These are phyloP conservation scores for Orius insidiosus DNA, from an alignment of 1,140 invertebrate species.

Conservation along the genomic window DNA sequence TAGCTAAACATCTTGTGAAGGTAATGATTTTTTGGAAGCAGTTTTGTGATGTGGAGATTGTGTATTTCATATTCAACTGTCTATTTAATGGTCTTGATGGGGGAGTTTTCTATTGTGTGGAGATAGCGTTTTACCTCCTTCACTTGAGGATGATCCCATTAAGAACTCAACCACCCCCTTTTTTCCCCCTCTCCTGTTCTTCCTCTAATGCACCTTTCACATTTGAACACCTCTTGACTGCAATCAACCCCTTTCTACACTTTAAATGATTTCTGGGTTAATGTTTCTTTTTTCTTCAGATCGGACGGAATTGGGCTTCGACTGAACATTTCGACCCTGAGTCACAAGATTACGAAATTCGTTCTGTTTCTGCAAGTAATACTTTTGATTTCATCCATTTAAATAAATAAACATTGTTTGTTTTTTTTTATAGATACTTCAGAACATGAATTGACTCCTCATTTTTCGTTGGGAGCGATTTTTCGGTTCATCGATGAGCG, in stretches of 20 bases:
- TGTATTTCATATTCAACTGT: background rate
- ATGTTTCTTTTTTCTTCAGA: conserved; percentile 24
- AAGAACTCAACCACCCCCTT: too few relatives aligned
- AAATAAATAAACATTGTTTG: conserved; percentile 5
- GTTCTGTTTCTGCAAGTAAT: conserved; percentile 31
- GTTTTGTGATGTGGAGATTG: conserved; percentile 9
- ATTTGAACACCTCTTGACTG: too few relatives aligned
- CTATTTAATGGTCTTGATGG: conserved; percentile 1
- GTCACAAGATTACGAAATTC: conserved; percentile 24
- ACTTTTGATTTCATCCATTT: background rate
- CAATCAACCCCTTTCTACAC: background rate
- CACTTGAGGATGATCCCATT: conserved; percentile 1
- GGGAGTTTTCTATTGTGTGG: conserved; percentile 1
- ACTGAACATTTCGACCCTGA: conserved; percentile 26
- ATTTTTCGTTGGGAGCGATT: conserved; percentile 31
- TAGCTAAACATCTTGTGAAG: conserved; percentile 24
- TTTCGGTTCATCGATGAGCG: conserved; percentile 27
- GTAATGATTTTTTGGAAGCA: too few relatives aligned
- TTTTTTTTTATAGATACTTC: conserved; percentile 17
- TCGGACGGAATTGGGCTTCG: conserved; percentile 32
- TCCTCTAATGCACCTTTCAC: too few relatives aligned
- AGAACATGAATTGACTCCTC: conserved; percentile 37
- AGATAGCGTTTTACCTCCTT: conserved; percentile 5
- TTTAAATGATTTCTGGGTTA: too few relatives aligned
- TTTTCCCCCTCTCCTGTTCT: too few relatives aligned